These are phyloP conservation scores for Meliscaeva auricollis DNA, from an alignment of 2,888 invertebrate genomes.

Conservation along the genomic window DNA sequence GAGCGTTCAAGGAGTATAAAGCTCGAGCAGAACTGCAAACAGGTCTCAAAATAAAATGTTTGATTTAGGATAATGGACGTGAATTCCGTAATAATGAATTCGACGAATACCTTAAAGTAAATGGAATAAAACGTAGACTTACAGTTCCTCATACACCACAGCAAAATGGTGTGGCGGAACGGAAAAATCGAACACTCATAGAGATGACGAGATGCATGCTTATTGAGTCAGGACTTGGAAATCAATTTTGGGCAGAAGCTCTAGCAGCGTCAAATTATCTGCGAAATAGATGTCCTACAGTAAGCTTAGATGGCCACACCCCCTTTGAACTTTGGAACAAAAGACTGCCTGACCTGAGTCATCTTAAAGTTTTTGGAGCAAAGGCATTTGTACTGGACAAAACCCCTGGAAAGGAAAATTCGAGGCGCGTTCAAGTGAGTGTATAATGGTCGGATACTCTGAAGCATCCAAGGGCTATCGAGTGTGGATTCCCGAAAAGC, in stretches of 20 bases:
- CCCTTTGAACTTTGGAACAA: conserved; percentile 70
- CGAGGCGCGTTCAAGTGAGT: conserved; percentile 28
- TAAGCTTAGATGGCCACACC: conserved; percentile 46
- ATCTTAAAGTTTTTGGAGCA: conserved; percentile 34
- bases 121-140: conserved; percentile 27
- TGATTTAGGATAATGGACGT: conserved; percentile 31
- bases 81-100: conserved; percentile 34
- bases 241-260: conserved; percentile 68
- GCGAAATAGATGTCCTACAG: conserved; percentile 43
- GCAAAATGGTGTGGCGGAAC: conserved; percentile 38
- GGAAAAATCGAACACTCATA: conserved; percentile 21
- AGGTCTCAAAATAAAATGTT: conserved; percentile 40
- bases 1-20: conserved; percentile 41
- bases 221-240: conserved; percentile 54
- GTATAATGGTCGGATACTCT: conserved; percentile 29
- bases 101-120: conserved; percentile 11
- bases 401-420: conserved; percentile 23
- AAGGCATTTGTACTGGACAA: conserved; percentile 26
- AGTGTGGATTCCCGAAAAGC: conserved; percentile 36
- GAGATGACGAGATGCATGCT: conserved; percentile 30
- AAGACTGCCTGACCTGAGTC: conserved; percentile 16
- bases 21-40: conserved; percentile 26
- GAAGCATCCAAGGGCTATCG: conserved; percentile 35
- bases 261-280: conserved; percentile 49
- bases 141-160: conserved; percentile 38